Conservation (phyloP, 2,797 vertebrate genomes). For the Sorex maritimensis region DNA sequence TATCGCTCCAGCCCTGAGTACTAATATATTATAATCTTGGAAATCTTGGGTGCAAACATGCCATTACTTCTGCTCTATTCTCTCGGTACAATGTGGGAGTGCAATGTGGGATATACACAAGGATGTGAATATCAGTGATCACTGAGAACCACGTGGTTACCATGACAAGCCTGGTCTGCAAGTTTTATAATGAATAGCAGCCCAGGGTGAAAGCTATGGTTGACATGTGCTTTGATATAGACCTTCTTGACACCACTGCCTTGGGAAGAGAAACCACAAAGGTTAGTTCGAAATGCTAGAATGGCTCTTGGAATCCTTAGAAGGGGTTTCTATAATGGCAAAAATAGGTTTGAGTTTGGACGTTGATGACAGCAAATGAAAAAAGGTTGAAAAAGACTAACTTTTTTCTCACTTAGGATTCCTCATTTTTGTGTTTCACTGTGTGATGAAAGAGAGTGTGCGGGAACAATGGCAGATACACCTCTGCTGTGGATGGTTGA, state of each 20-base stretch:
- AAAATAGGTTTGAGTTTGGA: not conserved
- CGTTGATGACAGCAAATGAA: not conserved
- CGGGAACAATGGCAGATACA: constrained; percentile 93
- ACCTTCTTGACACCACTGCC: not conserved
- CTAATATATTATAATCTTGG: not conserved
- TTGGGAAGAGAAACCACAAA: constrained; percentile 50
- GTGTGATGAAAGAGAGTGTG: constrained; percentile 96
- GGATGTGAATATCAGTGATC: not conserved
- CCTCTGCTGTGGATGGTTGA: constrained; percentile 92
- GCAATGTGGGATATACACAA: not conserved
- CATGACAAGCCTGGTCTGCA: not conserved
- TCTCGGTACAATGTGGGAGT: not conserved
- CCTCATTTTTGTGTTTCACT: constrained; percentile 96
- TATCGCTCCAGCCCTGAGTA: too few species aligned
- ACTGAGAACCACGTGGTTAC: not conserved
- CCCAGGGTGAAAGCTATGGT: not conserved
- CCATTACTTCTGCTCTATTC: constrained; percentile 27
- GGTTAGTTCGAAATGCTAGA: constrained; percentile 41
- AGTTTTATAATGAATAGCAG: not conserved
- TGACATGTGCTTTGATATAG: constrained; percentile 13
- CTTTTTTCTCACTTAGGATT: constrained; percentile 90
- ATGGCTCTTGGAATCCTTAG: not conserved
- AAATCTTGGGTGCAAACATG: not conserved
- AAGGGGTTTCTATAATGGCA: not conserved
- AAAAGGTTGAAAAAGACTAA: constrained; percentile 44